Conservation (phyloP, 2,888 invertebrate genomes). For the Pheosia gnoma region DNA sequence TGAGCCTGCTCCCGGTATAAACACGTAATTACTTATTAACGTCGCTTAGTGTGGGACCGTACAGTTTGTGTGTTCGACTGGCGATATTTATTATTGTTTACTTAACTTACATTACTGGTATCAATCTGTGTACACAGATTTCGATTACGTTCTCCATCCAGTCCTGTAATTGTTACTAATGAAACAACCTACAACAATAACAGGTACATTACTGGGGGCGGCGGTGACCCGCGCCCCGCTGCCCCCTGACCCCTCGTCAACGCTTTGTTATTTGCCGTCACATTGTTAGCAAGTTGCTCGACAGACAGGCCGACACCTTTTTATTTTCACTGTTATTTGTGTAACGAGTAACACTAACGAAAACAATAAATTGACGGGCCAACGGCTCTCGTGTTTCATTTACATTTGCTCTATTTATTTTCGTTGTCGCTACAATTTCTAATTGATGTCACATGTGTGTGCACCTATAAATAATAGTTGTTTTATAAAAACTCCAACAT, state of each 20-base stretch:
- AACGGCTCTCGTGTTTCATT: constrained; percentile 4
- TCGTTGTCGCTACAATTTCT: not conserved
- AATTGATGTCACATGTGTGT: not conserved
- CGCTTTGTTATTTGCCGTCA: constrained; percentile 46
- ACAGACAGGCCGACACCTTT: constrained; percentile 41
- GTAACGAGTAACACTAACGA: constrained; percentile 40
- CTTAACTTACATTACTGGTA: not conserved
- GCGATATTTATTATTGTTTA: no score
- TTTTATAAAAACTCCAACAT: no score
- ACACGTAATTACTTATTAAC: no score
- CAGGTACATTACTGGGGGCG: constrained; percentile 26
- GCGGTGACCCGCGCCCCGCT: constrained; percentile 5
- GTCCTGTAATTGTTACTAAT: constrained; percentile 24
- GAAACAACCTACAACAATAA: constrained; percentile 25
- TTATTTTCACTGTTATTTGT: constrained; percentile 44
- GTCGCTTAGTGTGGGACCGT: no score
- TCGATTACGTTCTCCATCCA: constrained; percentile 4
- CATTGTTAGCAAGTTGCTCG: constrained; percentile 44
- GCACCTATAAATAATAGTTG: not conserved
- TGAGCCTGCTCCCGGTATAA: no score
- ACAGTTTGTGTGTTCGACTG: no score
- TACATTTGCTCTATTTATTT: not conserved
- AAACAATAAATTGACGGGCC: constrained; percentile 44
- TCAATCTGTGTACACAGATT: not conserved
- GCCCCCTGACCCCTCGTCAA: constrained; percentile 29